Evolutionary conservation across 2,888 invertebrate genomes (phyloP).

Genomic region (Tinea trinotella): DNA sequence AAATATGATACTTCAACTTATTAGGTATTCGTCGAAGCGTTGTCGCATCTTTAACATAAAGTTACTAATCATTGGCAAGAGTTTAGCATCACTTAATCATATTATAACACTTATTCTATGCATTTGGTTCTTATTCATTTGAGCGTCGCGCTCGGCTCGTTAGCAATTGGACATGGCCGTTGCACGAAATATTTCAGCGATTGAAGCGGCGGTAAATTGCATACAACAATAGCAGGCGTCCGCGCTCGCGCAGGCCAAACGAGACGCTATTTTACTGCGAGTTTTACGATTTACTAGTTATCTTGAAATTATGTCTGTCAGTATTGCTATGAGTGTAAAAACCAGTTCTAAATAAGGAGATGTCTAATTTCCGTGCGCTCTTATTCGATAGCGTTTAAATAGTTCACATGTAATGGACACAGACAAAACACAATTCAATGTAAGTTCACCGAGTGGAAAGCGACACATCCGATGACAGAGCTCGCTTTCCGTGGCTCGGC

Average conservation of each 20-base stretch:
- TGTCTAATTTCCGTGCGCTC: slow-evolving; percentile 7
- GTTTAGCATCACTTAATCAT: slow-evolving; percentile 18
- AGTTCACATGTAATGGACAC: slow-evolving; percentile 11
- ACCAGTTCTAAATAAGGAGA: slow-evolving; percentile 14
- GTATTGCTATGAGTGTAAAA: slow-evolving; percentile 26
- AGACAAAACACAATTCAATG: slow-evolving; percentile 50
- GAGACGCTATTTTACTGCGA: slow-evolving; percentile 51
- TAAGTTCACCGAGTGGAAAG: slow-evolving; percentile 54
- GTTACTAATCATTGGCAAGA: slow-evolving; percentile 7
- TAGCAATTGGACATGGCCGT: slow-evolving; percentile 71
- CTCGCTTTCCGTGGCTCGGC: slow-evolving; percentile 22
- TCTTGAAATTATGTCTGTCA: slow-evolving; percentile 54
- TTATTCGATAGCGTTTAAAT: slow-evolving; percentile 4
- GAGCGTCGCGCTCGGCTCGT: slow-evolving; percentile 67
- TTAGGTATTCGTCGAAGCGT: no score
- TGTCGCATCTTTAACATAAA: background rate
- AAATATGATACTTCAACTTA: no score
- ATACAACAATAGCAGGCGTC: slow-evolving; percentile 58
- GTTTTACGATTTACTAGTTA: slow-evolving; percentile 65
- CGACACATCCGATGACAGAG: slow-evolving; percentile 56
- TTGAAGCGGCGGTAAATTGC: slow-evolving; percentile 68
- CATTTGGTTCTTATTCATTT: slow-evolving; percentile 67
- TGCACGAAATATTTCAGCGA: slow-evolving; percentile 72
- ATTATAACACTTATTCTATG: slow-evolving; percentile 38
- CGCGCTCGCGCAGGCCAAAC: slow-evolving; percentile 31